Evolutionary conservation across 2,113 vertebrate species (phyloP), one percentile per base, ranked within the genome.

Genomic region (Coreoperca whiteheadi): DNA sequence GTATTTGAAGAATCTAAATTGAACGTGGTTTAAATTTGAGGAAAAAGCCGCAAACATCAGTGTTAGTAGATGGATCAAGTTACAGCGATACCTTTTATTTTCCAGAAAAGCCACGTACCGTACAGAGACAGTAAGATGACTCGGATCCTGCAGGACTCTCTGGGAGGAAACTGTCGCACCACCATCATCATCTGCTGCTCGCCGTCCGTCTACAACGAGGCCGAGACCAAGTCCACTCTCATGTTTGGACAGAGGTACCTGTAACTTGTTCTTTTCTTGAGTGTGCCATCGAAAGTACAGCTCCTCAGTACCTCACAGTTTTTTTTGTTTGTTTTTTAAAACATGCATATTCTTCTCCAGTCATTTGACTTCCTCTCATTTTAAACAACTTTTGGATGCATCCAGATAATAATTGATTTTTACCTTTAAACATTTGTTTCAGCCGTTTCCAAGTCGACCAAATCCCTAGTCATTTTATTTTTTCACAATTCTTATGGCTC

Each of bases 51-150:
- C 32, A 39, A n/a, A 14, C 41, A 43, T 43, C 41, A 4, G 10
- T 43, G 43, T 43, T 43, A 14, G 12, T 14, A 43, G 43, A 4
- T 15, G 15, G 6, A 15, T 48, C 18, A 48, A 16, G 15, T 16
- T 1, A 32, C 16, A 1, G 23, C 7, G 0, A 7, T 9, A 2
- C 0, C 4, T 64, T n/a, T 61, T 37, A 0, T 51, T 32, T 70
- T 59, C 50, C 53, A 99, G 98, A 99, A 99, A 97, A 96, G 92
- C 25, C 97, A 99, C 0, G 98, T 99, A 64, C 97, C 97, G 0
- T 99, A 99, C 91, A 92, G 98, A 84, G 98, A 99, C 95, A 99
- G 98, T 90, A 99, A 99, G 92, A 99, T 99, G 97, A 99, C 98
- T 6, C 92, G 97, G 25, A 98, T 99, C 91, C 97, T 99, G 61